Conservation (phyloP, 2,113 vertebrate genomes). For the Rhabdornis inornatus region DNA sequence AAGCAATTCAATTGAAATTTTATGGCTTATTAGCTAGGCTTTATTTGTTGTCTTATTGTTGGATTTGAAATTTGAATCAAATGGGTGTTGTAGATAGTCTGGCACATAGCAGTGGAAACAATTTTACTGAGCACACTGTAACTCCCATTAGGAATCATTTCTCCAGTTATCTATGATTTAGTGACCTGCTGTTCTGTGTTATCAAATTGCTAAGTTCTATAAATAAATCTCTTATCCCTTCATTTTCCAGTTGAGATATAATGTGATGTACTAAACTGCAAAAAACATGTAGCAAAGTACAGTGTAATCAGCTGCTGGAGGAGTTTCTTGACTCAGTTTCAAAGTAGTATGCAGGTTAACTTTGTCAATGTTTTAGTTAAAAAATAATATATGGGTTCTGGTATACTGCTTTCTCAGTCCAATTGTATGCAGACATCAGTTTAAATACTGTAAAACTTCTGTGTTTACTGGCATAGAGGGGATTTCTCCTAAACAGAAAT, state of each 20-base stretch:
- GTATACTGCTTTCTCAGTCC: not conserved
- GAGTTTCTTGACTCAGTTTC: not conserved
- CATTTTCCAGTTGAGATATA: constrained; percentile 34
- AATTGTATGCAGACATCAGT: not conserved
- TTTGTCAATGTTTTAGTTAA: not conserved
- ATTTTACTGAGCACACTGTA: not conserved
- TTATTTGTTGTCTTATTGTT: not conserved
- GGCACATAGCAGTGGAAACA: not conserved
- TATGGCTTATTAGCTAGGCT: not conserved
- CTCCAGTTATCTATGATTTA: not conserved
- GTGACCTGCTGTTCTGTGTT: constrained; percentile 13
- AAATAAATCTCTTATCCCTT: constrained; percentile 38
- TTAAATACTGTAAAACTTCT: not conserved
- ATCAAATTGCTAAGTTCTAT: constrained; percentile 20
- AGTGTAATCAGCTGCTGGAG: constrained; percentile 10
- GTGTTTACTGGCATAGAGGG: not conserved
- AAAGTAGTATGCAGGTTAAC: not conserved
- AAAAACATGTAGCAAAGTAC: not conserved
- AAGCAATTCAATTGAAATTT: not conserved
- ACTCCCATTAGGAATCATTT: not conserved
- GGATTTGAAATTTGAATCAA: not conserved
- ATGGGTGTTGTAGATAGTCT: not conserved
- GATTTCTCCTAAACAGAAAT: not conserved
- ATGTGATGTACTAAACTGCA: constrained; percentile 13
- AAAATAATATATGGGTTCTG: not conserved